Evolutionary conservation across 1,140 invertebrate species (phyloP).

Genomic region (Antheraea mylitta): DNA sequence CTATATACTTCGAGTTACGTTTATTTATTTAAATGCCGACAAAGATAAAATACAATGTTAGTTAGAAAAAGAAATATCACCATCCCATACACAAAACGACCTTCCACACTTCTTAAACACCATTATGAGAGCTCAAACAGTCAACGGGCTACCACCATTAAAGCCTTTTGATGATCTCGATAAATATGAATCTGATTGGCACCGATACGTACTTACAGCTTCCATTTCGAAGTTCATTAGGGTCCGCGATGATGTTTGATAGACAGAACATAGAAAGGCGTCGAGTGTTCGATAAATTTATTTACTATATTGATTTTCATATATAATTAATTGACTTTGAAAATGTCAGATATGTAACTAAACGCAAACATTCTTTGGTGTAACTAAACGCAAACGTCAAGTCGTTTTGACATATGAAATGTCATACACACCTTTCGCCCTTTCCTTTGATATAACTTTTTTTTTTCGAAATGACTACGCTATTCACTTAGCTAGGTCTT

Average conservation of each 20-base stretch:
- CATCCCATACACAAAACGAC: conserved; percentile 13
- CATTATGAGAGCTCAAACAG: conserved; percentile 32
- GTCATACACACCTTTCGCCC: no score
- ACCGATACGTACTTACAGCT: conserved; percentile 60
- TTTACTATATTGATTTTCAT: no score
- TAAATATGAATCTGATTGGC: conserved; percentile 73
- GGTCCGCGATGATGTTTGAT: conserved; percentile 47
- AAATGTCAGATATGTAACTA: no score
- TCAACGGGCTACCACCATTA: conserved; percentile 54
- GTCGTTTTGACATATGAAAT: no score
- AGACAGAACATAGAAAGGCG: conserved; percentile 29
- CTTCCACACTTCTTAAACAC: conserved; percentile 46
- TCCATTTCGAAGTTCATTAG: conserved; percentile 76
- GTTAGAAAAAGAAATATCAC: neutral
- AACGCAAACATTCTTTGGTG: no score
- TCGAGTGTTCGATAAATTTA: neutral
- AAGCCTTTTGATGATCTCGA: conserved; percentile 57
- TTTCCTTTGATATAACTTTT: no score
- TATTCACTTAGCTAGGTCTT: no score
- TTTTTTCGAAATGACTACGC: no score
- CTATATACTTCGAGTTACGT: neutral
- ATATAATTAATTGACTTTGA: no score
- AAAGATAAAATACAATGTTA: neutral
- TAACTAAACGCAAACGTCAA: no score
- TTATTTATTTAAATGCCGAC: neutral